Conservation (phyloP, 2,888 invertebrate species). For the Anoncus sp. region DNA sequence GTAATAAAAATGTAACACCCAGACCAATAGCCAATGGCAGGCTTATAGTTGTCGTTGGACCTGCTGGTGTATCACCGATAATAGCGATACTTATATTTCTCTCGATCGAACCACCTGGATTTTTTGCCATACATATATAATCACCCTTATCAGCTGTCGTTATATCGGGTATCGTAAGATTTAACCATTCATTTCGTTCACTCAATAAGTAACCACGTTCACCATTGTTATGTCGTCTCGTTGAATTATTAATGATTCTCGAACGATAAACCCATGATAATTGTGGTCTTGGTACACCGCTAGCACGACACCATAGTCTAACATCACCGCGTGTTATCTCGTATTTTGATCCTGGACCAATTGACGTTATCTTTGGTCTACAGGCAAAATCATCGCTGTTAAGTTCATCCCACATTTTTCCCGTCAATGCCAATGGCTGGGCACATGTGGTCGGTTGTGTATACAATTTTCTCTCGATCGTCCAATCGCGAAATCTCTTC, state of each 20-base stretch:
- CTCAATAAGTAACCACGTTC: constrained; percentile 82
- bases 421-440: constrained; percentile 88
- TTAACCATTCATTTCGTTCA: constrained; percentile 80
- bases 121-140: constrained; percentile 92
- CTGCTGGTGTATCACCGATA: constrained; percentile 78
- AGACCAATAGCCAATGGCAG: constrained; percentile 84
- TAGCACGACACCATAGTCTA: constrained; percentile 88
- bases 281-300: constrained; percentile 92
- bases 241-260: constrained; percentile 72
- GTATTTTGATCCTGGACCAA: constrained; percentile 84
- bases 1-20: constrained; percentile 84
- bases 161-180: constrained; percentile 88
- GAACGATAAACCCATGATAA: constrained; percentile 83
- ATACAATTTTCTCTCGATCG: constrained; percentile 89
- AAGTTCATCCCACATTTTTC: constrained; percentile 90
- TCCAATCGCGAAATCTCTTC: constrained; percentile 91
- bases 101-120: constrained; percentile 92
- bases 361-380: constrained; percentile 87
- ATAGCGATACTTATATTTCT: constrained; percentile 89
- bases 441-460: constrained; percentile 90
- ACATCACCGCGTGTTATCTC: constrained; percentile 87
- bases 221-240: constrained; percentile 77
- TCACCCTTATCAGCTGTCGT: constrained; percentile 88
- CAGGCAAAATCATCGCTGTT: constrained; percentile 92
- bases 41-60: constrained; percentile 77